Evolutionary conservation across 2,888 invertebrate species (phyloP).

Genomic region (Mythimna lalbum): DNA sequence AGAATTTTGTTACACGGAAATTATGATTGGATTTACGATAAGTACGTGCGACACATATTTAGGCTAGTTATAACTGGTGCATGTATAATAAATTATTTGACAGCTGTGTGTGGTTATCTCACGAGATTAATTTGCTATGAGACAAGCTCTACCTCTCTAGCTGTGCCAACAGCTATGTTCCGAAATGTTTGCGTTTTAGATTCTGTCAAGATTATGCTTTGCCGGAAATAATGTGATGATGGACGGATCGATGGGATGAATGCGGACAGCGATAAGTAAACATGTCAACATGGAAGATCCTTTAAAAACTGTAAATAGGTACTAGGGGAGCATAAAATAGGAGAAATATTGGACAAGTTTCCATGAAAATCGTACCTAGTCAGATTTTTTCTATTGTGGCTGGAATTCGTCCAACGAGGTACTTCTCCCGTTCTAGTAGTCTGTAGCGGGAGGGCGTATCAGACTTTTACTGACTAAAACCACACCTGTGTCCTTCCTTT

Average conservation of each 20-base stretch:
- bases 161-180: slow-evolving; percentile 18
- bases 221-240: not conserved
- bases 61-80: slow-evolving; percentile 21
- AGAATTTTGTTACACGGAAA: not conserved
- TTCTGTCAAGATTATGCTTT: not conserved
- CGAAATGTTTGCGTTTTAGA: slow-evolving; percentile 4
- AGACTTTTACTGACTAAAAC: too few species aligned
- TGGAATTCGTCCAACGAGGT: too few species aligned
- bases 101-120: slow-evolving; percentile 29
- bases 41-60: slow-evolving; percentile 20
- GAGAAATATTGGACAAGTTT: too few species aligned
- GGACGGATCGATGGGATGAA: not conserved
- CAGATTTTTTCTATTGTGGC: too few species aligned
- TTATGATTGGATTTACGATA: slow-evolving; percentile 4
- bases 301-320: not conserved
- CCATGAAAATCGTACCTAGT: too few species aligned
- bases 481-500: too few species aligned
- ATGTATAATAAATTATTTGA: slow-evolving; percentile 48
- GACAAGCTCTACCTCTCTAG: not conserved
- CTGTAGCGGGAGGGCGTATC: too few species aligned
- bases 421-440: too few species aligned
- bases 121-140: slow-evolving; percentile 34
- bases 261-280: not conserved
- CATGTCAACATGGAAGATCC: not conserved
- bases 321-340: not conserved